Evolutionary conservation across 2,888 invertebrate species (phyloP), one percentile per base, ranked within the genome.

Genomic region (Tricholauxania praeusta): DNA sequence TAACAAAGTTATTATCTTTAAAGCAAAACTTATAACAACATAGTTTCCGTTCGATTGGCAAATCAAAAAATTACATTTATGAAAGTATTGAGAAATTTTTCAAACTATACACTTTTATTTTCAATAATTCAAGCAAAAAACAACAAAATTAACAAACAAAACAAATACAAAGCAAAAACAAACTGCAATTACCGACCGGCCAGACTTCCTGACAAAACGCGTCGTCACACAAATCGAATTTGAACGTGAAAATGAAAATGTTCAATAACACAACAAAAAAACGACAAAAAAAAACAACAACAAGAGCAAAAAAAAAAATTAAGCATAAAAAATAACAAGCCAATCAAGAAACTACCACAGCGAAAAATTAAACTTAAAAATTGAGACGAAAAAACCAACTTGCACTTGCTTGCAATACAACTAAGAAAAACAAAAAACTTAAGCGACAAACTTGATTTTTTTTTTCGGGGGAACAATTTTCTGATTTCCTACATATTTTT

Each of bases 101-200:
- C 10, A 10, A 39, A 7, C 10, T 1, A n/a, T n/a, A 39, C 80
- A 80, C 81, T 81, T 81, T 81, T 82, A 77, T 80, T 81, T 81
- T 81, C 81, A 81, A 80, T 81, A 78, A 78, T 78, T 77, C 75
- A 76, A 57, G 51, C 17, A 62, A 68, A 52, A 66, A 53, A 32
- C 19, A 52, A 49, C 14, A 52, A 28, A 12, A 51, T 48, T 1
- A 47, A 49, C 64, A 49, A 22, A 49, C 48, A 48, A n/a, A 28
- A 28, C 3, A 4, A 28, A 28, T n/a, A 7, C 59, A 39, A 39
- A 39, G 39, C 10, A 39, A 39, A 39, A 39, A 39, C 39, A 39
- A 39, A 39, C 39, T 39, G 22, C 14, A 17, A 19, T 19, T 39
- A 39, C 39, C 39, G 5, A 39, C 10, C 39, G 10, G 39, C 39